Base-by-base conservation (phyloP, 2,797 vertebrate genomes). In the Apodemus agrarius region DNA sequence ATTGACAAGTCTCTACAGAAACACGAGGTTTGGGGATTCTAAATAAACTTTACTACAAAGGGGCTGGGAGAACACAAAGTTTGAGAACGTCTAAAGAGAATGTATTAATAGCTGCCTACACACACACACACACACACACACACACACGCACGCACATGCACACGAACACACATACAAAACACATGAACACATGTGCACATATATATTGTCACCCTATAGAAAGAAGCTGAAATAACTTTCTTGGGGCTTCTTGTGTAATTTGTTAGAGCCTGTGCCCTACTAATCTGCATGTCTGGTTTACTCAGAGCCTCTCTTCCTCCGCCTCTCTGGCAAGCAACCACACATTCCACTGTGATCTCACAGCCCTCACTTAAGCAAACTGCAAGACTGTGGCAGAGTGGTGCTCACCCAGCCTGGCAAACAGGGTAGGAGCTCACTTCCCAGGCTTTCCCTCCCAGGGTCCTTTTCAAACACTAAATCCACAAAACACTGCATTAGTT, bases 231-330 rank as follows among this genome's bases (percentile, higher is more conserved):
- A 95, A 40, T 94, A n/a, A 91, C 78, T 94, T 97, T 96, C 93
- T 96, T 83, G 93, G 82, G 83, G 83, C 46, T 93, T 78, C 67
- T 84, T 95, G 97, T 95, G 52, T 69, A 91, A 94, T 88, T 63
- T 96, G 91, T 94, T 95, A 94, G 95, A 91, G 78, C 95, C 97
- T 84, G 65, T 54, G 96, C 88, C 96, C 86, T 91, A 78, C 95
- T 97, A 94, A 97, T 97, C 97, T 98, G 96, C 97, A 97, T 96
- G 96, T 97, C 94, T 97, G 95, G 97, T 95, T 97, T 97, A 94
- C 93, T 94, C 82, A 76, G 82, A 97, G 78, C 86, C 87, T 96
- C 97, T 94, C 92, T 94, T 96, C 96, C 76, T 96, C 91, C 96
- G 97, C 92, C 84, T 97, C 96, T 59, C 91, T 94, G 96, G 96